These are phyloP conservation scores for Brachystomella parvula DNA, from an alignment of 1,140 invertebrate genomes.

Conservation along the genomic window DNA sequence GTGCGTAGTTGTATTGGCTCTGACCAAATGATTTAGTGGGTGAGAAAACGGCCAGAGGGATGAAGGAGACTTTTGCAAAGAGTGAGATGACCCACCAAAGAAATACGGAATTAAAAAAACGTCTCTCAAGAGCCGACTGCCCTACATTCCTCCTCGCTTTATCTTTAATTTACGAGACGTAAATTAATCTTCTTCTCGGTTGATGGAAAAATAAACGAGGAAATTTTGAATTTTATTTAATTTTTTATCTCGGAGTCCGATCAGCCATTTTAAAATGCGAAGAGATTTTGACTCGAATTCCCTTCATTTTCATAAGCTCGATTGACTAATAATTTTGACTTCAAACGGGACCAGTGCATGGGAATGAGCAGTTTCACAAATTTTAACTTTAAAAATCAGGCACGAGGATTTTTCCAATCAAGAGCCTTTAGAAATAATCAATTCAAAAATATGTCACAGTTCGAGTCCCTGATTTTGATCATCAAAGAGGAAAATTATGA, in stretches of 20 bases:
- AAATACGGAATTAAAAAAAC: not conserved
- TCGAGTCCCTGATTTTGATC: not conserved
- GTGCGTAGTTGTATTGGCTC: too few species aligned
- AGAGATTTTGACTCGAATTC: too few species aligned
- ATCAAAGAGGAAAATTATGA: not conserved
- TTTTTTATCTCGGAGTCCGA: too few species aligned
- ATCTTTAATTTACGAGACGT: not conserved
- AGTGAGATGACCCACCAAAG: not conserved
- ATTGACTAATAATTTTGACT: too few species aligned
- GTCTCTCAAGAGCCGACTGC: not conserved
- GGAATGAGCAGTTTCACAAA: too few species aligned
- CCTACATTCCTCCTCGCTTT: not conserved
- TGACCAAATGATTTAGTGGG: not conserved
- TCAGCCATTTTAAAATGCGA: too few species aligned
- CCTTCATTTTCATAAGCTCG: too few species aligned
- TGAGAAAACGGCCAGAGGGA: not conserved
- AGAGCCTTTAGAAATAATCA: too few species aligned
- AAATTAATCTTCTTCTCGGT: not conserved
- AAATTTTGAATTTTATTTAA: not conserved
- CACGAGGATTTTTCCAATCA: too few species aligned
- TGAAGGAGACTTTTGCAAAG: not conserved
- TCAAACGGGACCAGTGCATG: too few species aligned
- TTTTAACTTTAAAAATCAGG: too few species aligned
- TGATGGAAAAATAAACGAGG: not conserved
- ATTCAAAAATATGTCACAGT: too few species aligned